Base-by-base conservation (phyloP, 2,797 vertebrate species). In the Characodon lateralis region DNA sequence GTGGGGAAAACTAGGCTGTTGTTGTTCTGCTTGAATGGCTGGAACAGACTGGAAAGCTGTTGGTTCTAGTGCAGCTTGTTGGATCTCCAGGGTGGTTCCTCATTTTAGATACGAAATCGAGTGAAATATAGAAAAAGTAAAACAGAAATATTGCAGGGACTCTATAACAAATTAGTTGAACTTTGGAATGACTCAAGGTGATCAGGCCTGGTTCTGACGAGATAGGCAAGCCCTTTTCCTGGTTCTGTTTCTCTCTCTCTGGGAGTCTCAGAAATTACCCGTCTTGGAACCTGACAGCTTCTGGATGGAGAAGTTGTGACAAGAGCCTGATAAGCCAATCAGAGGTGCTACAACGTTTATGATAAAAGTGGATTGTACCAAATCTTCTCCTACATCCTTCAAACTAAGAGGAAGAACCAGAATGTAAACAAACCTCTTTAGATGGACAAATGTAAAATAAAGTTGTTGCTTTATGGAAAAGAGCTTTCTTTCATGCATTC, bases 401-500 rank as follows among this genome's bases (percentile, higher is more conserved):
- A 20, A 53, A 53, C 18, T 20, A 14, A 48, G 51, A 3, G 18
- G 22, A 53, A 53, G 3, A 53, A 53, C 2, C 51, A 53, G 51
- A 53, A 53, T 53, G 43, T 20, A 53, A 53, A 18, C 51, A 53
- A 53, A 53, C 51, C 20, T 20, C 3, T 59, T 20, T 14, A 14
- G 13, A 55, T 28, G 18, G 41, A 73, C 39, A 35, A 13, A 35
- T 43, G 53, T 16, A 16, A 10, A 72, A 12, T 39, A 22, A 69
- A 74, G 28, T 77, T 65, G 24, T 56, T 31, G 0, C 75, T 51
- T 39, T 53, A 10, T n/a, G 61, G 55, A 16, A 24, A 66, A 58
- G 46, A 50, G 72, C 56, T 78, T 83, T 84, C 80, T 87, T 43
- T 18, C 72, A 77, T 80, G 83, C 75, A 78, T 87, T 87, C 80